Evolutionary conservation across 2,113 vertebrate genomes (phyloP).

Genomic region (Apistogramma diplotaenia): DNA sequence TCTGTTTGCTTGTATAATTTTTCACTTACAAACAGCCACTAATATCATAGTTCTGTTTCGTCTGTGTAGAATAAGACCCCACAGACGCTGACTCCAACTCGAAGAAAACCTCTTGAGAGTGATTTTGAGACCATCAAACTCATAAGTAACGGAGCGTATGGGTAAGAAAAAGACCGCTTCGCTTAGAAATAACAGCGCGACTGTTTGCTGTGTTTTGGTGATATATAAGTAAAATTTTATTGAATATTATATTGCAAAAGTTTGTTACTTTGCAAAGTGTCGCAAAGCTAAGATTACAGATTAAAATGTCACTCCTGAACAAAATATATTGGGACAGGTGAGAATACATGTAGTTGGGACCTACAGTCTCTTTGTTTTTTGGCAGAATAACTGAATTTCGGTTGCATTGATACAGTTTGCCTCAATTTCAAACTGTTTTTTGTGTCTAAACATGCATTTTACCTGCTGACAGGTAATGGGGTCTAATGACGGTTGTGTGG

Average conservation of each 20-base stretch:
- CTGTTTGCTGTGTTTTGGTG: too few species aligned
- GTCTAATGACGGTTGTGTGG: neutral
- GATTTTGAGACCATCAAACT: conserved; percentile 98
- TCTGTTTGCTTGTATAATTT: neutral
- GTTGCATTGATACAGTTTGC: neutral
- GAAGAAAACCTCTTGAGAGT: conserved; percentile 88
- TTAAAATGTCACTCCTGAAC: neutral
- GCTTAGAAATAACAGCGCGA: too few species aligned
- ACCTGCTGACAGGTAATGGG: fast-evolving
- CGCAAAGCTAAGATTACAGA: neutral
- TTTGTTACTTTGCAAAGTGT: neutral
- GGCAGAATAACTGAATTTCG: neutral
- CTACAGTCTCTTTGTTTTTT: neutral
- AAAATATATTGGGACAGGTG: fast-evolving
- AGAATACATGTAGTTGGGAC: neutral
- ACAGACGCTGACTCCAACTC: conserved; percentile 69
- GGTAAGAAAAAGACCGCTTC: too few species aligned
- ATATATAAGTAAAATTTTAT: too few species aligned
- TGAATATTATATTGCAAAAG: too few species aligned
- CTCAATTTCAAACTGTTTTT: neutral
- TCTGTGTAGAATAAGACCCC: conserved; percentile 74
- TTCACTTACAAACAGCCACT: neutral
- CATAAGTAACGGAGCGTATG: conserved; percentile 96
- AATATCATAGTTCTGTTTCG: neutral
- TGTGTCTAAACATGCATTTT: neutral